Conservation (phyloP, 2,113 vertebrate species). For the Andinoacara biseriatus region DNA sequence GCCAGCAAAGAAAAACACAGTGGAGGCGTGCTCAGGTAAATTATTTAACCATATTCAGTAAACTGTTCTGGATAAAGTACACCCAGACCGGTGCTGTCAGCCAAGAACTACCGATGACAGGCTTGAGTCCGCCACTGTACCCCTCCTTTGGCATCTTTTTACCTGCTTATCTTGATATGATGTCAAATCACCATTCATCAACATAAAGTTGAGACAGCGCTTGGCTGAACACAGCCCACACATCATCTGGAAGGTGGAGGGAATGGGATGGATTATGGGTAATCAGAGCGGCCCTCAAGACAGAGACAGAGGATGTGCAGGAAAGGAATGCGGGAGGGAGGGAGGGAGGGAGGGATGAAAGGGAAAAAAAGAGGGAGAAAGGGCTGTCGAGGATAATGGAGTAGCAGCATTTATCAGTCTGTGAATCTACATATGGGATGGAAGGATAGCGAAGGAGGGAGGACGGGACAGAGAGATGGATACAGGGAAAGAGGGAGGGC, state of each 20-base stretch:
- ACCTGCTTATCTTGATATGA: slow-evolving; percentile 62
- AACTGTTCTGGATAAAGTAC: slow-evolving; percentile 29
- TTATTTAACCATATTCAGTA: slow-evolving; percentile 40
- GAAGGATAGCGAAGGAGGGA: slow-evolving; percentile 29
- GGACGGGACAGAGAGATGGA: slow-evolving; percentile 41
- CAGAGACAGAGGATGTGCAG: slow-evolving; percentile 58
- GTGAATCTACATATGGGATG: slow-evolving; percentile 56
- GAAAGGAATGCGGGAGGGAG: slow-evolving; percentile 65
- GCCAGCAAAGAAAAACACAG: slow-evolving; percentile 36
- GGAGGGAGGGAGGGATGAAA: slow-evolving; percentile 52
- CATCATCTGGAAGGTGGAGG: slow-evolving; percentile 47
- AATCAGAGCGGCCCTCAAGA: slow-evolving; percentile 59
- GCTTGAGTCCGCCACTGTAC: slow-evolving; percentile 28
- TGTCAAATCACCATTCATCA: slow-evolving; percentile 70
- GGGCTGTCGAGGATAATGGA: slow-evolving; percentile 70
- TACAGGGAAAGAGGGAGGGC: slow-evolving; percentile 45
- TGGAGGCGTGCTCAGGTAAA: slow-evolving; percentile 19
- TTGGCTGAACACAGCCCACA: slow-evolving; percentile 49
- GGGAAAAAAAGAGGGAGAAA: slow-evolving; percentile 41
- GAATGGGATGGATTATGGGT: slow-evolving; percentile 60
- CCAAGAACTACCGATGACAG: slow-evolving; percentile 43
- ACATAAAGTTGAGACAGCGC: slow-evolving; percentile 39
- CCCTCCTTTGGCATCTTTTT: slow-evolving; percentile 56
- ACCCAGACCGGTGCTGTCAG: slow-evolving; percentile 7
- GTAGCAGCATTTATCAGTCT: slow-evolving; percentile 69